Percentiles rank a stretch among this genome's conserved stretches.
These are phyloP conservation scores for Rhopilema esculentum DNA, from an alignment of 30 jellyfish, hydroid and myxozoan genomes.

Conservation along the genomic window DNA sequence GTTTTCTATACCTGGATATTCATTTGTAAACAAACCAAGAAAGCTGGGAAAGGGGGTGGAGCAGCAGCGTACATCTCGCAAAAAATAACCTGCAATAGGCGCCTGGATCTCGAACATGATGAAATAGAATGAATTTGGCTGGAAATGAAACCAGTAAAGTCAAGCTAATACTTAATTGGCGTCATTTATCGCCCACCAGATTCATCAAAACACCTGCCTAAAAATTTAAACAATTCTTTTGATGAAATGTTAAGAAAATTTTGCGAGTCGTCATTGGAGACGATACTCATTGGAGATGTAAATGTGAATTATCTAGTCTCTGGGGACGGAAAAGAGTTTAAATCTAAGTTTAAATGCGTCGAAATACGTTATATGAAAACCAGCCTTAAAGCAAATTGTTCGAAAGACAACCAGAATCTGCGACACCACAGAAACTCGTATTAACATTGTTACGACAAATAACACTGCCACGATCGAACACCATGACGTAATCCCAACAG, in stretches of 20 bases:
- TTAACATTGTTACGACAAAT: conserved; percentile 31
- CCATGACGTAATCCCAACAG: conserved; percentile 22
- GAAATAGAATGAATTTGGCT: conserved; percentile 48
- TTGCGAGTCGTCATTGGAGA: conserved; percentile 27
- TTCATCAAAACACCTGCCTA: conserved; percentile 45
- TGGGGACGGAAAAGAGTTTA: conserved; percentile 20
- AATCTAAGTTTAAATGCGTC: not conserved
- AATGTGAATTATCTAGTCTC: conserved; percentile 10
- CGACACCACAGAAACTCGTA: not conserved
- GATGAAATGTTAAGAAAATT: not conserved
- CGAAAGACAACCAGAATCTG: conserved; percentile 52
- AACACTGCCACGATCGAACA: conserved; percentile 29
- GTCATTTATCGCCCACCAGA: conserved; percentile 59
- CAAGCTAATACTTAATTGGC: conserved; percentile 25
- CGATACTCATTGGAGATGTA: conserved; percentile 55
- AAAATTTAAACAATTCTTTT: conserved; percentile 21
- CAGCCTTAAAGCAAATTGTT: conserved; percentile 37
- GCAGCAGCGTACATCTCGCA: conserved; percentile 58
- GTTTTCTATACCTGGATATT: conserved; percentile 55
- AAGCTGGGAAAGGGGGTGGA: conserved; percentile 25
- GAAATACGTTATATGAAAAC: too few relatives aligned
- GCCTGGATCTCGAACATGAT: conserved; percentile 51
- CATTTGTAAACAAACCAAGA: conserved; percentile 47
- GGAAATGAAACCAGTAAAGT: conserved; percentile 23
- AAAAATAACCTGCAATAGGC: conserved; percentile 9